These are phyloP conservation scores for Ceuthmochares aereus DNA, from an alignment of 2,113 vertebrate genomes.

Conservation along the genomic window DNA sequence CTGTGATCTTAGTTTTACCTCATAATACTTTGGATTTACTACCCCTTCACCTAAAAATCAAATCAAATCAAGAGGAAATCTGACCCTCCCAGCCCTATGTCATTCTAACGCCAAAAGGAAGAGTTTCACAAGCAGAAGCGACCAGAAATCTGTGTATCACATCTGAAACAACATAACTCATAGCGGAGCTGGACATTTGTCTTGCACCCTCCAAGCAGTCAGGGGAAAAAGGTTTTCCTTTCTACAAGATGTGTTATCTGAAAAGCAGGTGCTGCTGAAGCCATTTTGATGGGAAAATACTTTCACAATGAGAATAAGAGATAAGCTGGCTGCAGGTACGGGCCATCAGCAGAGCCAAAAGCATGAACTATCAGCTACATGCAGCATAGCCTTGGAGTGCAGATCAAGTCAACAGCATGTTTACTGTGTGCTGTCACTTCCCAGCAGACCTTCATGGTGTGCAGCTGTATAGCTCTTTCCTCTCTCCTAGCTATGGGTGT, in stretches of 20 bases:
- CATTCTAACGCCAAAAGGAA: not conserved
- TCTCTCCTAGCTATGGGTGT: not conserved
- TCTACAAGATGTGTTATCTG: not conserved
- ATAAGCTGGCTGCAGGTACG: not conserved
- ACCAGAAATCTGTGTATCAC: not conserved
- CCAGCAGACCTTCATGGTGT: not conserved
- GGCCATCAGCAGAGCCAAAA: not conserved
- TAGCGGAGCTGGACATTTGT: not conserved
- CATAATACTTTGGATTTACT: not conserved
- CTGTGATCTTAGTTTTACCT: not conserved
- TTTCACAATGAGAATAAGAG: not conserved
- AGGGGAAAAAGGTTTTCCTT: slow-evolving; percentile 25
- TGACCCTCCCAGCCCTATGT: not conserved
- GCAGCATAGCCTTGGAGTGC: not conserved
- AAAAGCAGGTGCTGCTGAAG: not conserved
- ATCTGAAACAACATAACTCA: slow-evolving; percentile 5
- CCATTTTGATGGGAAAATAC: slow-evolving; percentile 11
- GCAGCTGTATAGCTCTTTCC: not conserved
- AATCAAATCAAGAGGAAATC: not conserved
- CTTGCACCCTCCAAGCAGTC: not conserved
- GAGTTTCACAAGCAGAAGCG: not conserved
- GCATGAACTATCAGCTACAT: not conserved
- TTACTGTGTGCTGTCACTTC: not conserved
- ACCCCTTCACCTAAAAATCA: not conserved
- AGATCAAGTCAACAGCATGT: not conserved